These are phyloP conservation scores for Denticeps clupeoides DNA, from an alignment of 2,797 vertebrate species.

Conservation along the genomic window DNA sequence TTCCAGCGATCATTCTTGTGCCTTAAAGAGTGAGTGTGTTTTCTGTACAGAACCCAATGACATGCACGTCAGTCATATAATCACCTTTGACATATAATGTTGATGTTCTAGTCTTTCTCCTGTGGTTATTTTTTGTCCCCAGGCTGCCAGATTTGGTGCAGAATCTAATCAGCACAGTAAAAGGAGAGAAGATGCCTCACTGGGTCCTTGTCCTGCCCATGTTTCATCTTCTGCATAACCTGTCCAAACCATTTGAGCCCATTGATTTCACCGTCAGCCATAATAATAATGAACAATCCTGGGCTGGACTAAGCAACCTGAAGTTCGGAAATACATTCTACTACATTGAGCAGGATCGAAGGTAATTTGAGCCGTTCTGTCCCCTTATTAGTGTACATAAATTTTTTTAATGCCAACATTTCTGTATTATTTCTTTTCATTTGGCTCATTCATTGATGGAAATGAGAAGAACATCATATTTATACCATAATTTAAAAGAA, in stretches of 20 bases:
- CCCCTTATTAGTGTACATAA: no score
- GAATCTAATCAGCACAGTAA: conserved; percentile 23
- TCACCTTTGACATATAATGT: no score
- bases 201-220: conserved; percentile 78
- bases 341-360: conserved; percentile 16
- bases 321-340: rapidly evolving
- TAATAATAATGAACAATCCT: neutral
- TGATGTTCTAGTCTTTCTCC: neutral
- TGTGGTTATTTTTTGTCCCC: conserved; percentile 1
- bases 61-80: no score
- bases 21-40: conserved; percentile 45
- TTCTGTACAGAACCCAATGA: no score
- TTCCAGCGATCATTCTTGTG: conserved; percentile 29
- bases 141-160: conserved; percentile 39
- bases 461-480: no score
- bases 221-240: conserved; percentile 54
- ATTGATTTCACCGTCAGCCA: neutral
- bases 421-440: no score
- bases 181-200: rapidly evolving
- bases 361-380: conserved; percentile 28
- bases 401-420: no score
- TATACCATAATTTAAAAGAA: no score
- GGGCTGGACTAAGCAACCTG: conserved; percentile 56
- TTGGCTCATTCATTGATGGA: neutral
- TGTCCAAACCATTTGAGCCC: conserved; percentile 23